These are phyloP conservation scores for Drosophila nebulosa DNA, from an alignment of 1,140 invertebrate genomes.

Conservation along the genomic window DNA sequence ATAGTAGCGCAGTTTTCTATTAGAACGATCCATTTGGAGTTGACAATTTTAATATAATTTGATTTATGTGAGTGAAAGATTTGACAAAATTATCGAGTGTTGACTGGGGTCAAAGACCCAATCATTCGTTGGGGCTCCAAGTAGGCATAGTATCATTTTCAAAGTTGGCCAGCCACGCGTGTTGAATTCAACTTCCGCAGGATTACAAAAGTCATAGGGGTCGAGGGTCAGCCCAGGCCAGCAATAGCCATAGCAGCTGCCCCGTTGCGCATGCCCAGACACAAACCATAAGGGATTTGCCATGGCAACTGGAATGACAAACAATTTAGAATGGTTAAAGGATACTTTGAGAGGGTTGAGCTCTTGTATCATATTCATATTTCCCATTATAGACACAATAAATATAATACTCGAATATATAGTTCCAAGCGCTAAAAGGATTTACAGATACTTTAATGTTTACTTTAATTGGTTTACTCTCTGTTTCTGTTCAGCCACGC, in stretches of 20 bases:
- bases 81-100: slow-evolving; percentile 39
- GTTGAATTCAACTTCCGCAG: slow-evolving; percentile 74
- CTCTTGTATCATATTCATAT: slow-evolving; percentile 32
- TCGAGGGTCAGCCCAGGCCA: slow-evolving; percentile 26
- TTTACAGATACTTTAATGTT: slow-evolving; percentile 56
- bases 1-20: slow-evolving; percentile 48
- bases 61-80: slow-evolving; percentile 10
- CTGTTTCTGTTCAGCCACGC: slow-evolving; percentile 44
- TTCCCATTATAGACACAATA: slow-evolving; percentile 17
- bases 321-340: slow-evolving; percentile 31
- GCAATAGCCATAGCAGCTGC: slow-evolving; percentile 54
- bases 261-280: slow-evolving; percentile 69
- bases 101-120: slow-evolving; percentile 9
- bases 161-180: slow-evolving; percentile 52
- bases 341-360: slow-evolving; percentile 37
- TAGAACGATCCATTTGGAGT: slow-evolving; percentile 29
- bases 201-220: slow-evolving; percentile 59
- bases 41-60: slow-evolving; percentile 5
- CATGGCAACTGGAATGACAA: slow-evolving; percentile 47
- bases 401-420: slow-evolving; percentile 1
- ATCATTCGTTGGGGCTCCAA: slow-evolving; percentile 19
- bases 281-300: slow-evolving; percentile 49
- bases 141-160: too few relatives aligned
- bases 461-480: slow-evolving; percentile 60
- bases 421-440: slow-evolving; percentile 56